A percentile compares a stretch with the other conserved stretches of the same genome.
Conservation (phyloP, 2,797 vertebrate species). For the Leptoclinus maculatus region DNA sequence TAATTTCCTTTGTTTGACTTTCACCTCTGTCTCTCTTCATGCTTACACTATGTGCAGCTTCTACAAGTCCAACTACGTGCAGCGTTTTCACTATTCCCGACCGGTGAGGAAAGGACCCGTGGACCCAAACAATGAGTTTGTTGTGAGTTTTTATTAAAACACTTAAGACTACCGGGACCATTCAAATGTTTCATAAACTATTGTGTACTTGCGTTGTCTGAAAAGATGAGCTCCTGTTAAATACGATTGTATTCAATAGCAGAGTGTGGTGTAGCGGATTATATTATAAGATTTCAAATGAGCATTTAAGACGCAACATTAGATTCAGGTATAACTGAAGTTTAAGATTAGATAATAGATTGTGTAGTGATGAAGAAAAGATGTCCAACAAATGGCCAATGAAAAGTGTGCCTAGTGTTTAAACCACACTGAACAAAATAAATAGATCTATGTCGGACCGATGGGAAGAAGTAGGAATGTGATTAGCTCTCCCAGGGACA, state of each 20-base stretch:
- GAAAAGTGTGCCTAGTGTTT: background rate
- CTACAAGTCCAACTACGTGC: slow-evolving; percentile 98
- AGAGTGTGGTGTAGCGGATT: background rate
- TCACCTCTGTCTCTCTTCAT: background rate
- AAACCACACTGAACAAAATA: background rate
- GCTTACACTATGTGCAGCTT: slow-evolving; percentile 85
- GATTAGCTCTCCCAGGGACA: background rate
- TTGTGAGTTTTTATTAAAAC: slow-evolving; percentile 85
- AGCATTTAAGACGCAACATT: slow-evolving; percentile 13
- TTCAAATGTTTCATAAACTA: slow-evolving; percentile 9
- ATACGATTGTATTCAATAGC: slow-evolving; percentile 9
- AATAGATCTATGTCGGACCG: background rate
- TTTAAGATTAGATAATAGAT: slow-evolving; percentile 18
- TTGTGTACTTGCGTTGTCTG: background rate
- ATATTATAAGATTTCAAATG: slow-evolving; percentile 17
- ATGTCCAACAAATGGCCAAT: background rate
- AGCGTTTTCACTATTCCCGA: slow-evolving; percentile 95
- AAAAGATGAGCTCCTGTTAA: background rate
- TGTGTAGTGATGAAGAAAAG: slow-evolving; percentile 1
- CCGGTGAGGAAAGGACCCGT: slow-evolving; percentile 93
- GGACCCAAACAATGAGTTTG: slow-evolving; percentile 98
- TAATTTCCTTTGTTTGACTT: slow-evolving; percentile 22
- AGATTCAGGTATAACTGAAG: slow-evolving; percentile 11
- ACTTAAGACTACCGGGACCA: slow-evolving; percentile 19
- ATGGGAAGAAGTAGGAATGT: background rate